phyloP scores from a whole-genome alignment of 1,140 invertebrate genomes.

The Hyles vespertilio region DNA sequence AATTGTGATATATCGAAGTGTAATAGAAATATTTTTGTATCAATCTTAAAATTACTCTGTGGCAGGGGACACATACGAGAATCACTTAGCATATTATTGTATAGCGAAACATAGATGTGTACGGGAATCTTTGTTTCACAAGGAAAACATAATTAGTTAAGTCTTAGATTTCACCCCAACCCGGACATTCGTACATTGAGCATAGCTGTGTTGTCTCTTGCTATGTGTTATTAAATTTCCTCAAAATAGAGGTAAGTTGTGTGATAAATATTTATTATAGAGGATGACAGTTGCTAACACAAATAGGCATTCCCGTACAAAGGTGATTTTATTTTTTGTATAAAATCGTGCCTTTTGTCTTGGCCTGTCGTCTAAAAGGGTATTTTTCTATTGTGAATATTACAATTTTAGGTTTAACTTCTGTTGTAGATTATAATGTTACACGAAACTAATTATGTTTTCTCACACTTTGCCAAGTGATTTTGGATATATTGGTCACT shows the following conservation, averaged over 20 bases:
- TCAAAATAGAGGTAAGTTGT: constrained; percentile 49
- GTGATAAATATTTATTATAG: constrained; percentile 69
- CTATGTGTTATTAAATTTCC: constrained; percentile 29
- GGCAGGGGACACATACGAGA: constrained; percentile 28
- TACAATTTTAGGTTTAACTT: constrained; percentile 52
- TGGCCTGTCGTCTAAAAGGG: constrained; percentile 71
- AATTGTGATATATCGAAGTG: constrained; percentile 53
- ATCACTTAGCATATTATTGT: constrained; percentile 34
- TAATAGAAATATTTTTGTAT: constrained; percentile 43
- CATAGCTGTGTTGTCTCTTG: constrained; percentile 23
- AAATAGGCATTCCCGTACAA: constrained; percentile 67
- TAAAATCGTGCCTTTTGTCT: constrained; percentile 73
- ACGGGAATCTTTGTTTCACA: constrained; percentile 72
- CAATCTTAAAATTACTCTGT: constrained; percentile 51
- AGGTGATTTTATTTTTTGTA: constrained; percentile 73
- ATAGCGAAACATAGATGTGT: constrained; percentile 65
- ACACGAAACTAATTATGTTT: constrained; percentile 66
- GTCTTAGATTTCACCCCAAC: constrained; percentile 16
- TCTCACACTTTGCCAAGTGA: constrained; percentile 51
- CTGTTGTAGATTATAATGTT: constrained; percentile 42
- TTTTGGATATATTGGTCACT: constrained; percentile 47
- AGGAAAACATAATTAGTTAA: constrained; percentile 69
- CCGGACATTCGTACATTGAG: constrained; percentile 2
- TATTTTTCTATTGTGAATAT: constrained; percentile 63
- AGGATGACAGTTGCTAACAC: constrained; percentile 72